Evolutionary conservation across 1,140 invertebrate genomes (phyloP).

Genomic region (Drosophila saltans): DNA sequence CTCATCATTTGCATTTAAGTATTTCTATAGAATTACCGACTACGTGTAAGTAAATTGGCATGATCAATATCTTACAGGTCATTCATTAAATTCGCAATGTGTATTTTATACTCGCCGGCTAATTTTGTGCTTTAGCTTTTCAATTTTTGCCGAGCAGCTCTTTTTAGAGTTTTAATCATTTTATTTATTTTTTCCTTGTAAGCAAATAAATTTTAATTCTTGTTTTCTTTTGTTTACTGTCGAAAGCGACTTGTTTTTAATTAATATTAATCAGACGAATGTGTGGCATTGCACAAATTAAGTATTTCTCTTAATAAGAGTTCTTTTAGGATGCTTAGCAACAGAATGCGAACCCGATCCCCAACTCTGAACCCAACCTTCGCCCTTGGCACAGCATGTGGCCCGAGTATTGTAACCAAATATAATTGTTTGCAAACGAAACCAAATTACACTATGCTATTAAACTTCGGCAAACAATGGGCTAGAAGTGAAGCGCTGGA

Average conservation of each 20-base stretch:
- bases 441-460: constrained; percentile 77
- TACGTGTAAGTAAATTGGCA: too few species aligned
- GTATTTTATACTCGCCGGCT: constrained; percentile 47
- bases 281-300: constrained; percentile 1
- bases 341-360: constrained; percentile 18
- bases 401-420: constrained; percentile 72
- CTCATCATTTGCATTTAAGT: too few species aligned
- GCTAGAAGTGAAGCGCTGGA: constrained; percentile 68
- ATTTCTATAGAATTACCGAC: too few species aligned
- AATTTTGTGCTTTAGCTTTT: constrained; percentile 28
- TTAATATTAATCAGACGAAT: not conserved
- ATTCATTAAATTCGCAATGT: constrained; percentile 59
- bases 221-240: constrained; percentile 15
- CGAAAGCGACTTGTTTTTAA: constrained; percentile 21
- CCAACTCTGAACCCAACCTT: constrained; percentile 21
- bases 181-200: constrained; percentile 35
- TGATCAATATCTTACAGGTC: constrained; percentile 16
- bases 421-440: constrained; percentile 81
- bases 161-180: constrained; percentile 22
- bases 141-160: constrained; percentile 22
- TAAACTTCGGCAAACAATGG: constrained; percentile 71
- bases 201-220: constrained; percentile 31
- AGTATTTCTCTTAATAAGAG: not conserved
- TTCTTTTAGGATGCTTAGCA: not conserved
- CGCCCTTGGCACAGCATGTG: constrained; percentile 60